Percentiles rank a stretch among this genome's conserved stretches.
These are phyloP conservation scores for Crax fasciolata DNA, from an alignment of 2,797 vertebrate genomes.

Conservation along the genomic window DNA sequence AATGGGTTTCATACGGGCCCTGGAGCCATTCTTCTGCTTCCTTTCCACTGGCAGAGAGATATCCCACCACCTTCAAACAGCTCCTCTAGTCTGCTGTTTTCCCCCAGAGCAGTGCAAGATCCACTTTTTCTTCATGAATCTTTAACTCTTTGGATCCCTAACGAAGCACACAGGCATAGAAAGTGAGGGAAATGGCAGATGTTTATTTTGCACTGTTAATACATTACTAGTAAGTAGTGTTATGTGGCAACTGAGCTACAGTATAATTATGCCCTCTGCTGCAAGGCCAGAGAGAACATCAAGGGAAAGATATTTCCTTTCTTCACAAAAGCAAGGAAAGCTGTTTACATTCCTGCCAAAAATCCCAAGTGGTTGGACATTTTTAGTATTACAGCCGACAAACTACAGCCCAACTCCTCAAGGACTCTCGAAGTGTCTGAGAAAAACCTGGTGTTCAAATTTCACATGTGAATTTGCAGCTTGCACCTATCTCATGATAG, in stretches of 20 bases:
- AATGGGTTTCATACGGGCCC: conserved; percentile 38
- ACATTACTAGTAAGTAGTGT: neutral
- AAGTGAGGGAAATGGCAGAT: neutral
- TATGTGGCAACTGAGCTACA: neutral
- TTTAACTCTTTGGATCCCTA: conserved; percentile 42
- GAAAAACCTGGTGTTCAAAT: neutral
- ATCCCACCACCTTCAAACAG: conserved; percentile 27
- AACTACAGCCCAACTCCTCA: neutral
- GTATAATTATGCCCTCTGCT: neutral
- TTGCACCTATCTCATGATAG: neutral
- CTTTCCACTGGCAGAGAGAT: conserved; percentile 12
- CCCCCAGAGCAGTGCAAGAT: conserved; percentile 12
- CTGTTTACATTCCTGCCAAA: neutral
- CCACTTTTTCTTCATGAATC: neutral
- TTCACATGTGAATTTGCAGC: neutral
- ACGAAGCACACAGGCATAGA: neutral
- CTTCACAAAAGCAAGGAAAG: neutral
- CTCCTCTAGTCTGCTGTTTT: neutral
- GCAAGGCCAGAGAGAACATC: neutral
- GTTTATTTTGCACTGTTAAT: neutral
- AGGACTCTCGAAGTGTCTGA: neutral
- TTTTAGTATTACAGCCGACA: conserved; percentile 5
- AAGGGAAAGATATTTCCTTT: neutral
- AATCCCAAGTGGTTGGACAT: neutral
- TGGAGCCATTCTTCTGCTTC: conserved; percentile 37